Conservation (phyloP, 2,888 invertebrate genomes). For the Neoitamus cyanurus region DNA sequence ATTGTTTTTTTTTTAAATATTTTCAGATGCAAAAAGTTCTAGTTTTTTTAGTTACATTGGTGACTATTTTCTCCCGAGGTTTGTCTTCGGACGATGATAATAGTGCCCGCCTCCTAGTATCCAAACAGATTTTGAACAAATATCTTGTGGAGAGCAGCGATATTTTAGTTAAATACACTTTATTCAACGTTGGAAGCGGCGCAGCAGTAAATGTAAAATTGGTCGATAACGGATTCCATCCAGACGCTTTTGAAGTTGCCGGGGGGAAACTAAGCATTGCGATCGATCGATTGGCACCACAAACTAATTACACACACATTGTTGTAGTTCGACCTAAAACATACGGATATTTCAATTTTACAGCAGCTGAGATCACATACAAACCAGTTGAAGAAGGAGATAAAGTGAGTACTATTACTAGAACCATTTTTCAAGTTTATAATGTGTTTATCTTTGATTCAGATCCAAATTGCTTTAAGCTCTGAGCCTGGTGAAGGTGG, state of each 20-base stretch:
- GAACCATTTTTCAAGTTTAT: background rate
- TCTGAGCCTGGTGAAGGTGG: conserved; percentile 97
- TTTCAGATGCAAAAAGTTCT: conserved; percentile 53
- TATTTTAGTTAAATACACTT: conserved; percentile 92
- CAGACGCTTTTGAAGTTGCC: conserved; percentile 89
- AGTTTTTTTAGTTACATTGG: conserved; percentile 41
- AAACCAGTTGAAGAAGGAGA: conserved; percentile 84
- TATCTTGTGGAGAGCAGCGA: conserved; percentile 97
- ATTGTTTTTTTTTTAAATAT: background rate
- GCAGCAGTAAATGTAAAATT: conserved; percentile 88
- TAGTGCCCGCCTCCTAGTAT: conserved; percentile 85
- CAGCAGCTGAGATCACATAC: conserved; percentile 93
- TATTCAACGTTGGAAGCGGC: conserved; percentile 92
- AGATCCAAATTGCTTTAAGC: conserved; percentile 78
- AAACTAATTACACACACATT: conserved; percentile 93
- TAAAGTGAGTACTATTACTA: conserved; percentile 68
- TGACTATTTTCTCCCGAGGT: conserved; percentile 20
- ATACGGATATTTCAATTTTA: conserved; percentile 96
- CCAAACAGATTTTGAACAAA: conserved; percentile 95
- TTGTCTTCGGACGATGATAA: conserved; percentile 72
- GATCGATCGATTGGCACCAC: conserved; percentile 91
- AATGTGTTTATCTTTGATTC: conserved; percentile 59
- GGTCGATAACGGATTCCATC: conserved; percentile 91
- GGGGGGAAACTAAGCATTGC: conserved; percentile 85
- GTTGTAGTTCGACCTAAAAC: conserved; percentile 90